phyloP scores from a whole-genome alignment of 2,113 vertebrate genomes.

The Oryzias celebensis region DNA sequence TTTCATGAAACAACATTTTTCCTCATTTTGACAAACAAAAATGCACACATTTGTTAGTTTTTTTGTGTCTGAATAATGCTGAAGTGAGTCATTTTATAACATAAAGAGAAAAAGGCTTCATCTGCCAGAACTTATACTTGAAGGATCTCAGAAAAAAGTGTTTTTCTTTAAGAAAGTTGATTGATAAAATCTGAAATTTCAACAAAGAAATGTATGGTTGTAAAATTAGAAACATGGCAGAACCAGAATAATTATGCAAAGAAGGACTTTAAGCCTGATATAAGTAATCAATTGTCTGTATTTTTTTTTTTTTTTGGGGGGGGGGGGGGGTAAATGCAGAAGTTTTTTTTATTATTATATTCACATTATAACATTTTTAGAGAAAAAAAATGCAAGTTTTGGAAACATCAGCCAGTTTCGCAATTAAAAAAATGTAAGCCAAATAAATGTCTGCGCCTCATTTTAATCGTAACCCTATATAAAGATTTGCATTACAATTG shows the following conservation, averaged over 20 bases:
- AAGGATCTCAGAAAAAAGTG: too few species aligned
- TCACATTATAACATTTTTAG: constrained; percentile 19
- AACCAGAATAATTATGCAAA: too few species aligned
- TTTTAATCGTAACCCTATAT: background rate
- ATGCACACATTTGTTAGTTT: constrained; percentile 22
- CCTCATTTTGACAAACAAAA: constrained; percentile 8
- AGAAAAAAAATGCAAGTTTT: constrained; percentile 19
- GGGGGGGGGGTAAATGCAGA: background rate
- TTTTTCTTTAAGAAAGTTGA: too few species aligned
- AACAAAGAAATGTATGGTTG: too few species aligned
- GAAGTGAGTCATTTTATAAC: constrained; percentile 11
- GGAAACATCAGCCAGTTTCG: constrained; percentile 14
- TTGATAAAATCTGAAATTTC: too few species aligned
- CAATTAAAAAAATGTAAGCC: constrained; percentile 26
- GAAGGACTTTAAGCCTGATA: constrained; percentile 21
- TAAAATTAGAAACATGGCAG: too few species aligned
- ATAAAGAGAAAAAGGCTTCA: background rate
- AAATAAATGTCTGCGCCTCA: background rate
- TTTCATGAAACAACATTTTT: constrained; percentile 24
- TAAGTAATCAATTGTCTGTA: background rate
- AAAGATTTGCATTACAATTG: too few species aligned
- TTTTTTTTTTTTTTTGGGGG: constrained; percentile 4
- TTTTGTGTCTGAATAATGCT: constrained; percentile 8
- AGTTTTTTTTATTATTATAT: constrained; percentile 9
- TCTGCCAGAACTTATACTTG: too few species aligned